Conservation (phyloP, 2,113 vertebrate genomes). For the Dicerorhinus sumatrensis region DNA sequence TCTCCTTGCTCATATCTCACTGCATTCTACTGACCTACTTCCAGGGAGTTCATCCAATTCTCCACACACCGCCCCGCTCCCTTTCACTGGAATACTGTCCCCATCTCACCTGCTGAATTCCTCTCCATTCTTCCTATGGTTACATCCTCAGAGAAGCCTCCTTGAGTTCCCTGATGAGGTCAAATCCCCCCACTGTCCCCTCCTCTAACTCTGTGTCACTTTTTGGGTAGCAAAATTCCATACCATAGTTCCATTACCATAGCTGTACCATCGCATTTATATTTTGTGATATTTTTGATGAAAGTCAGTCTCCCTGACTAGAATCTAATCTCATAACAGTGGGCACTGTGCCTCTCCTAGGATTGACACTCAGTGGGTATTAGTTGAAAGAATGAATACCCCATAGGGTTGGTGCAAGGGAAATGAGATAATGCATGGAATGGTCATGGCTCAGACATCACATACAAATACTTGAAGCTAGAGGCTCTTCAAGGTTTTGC, state of each 20-base stretch:
- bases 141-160: background rate
- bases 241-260: background rate
- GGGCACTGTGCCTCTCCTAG: too few species aligned
- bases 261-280: background rate
- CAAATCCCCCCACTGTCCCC: background rate
- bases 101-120: background rate
- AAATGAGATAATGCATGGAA: background rate
- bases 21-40: background rate
- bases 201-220: background rate
- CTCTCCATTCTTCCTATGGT: background rate
- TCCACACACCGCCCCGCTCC: background rate
- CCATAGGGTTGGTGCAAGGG: background rate
- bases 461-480: background rate
- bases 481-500: background rate
- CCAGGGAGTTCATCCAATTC: background rate
- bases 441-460: background rate
- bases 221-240: background rate
- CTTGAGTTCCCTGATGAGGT: background rate
- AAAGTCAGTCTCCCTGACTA: background rate
- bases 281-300: background rate
- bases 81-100: background rate
- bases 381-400: background rate
- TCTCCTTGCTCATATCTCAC: background rate
- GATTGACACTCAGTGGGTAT: background rate
- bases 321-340: background rate